Base-by-base conservation (phyloP, 2,797 vertebrate species). In the Anolis apletophallus region DNA sequence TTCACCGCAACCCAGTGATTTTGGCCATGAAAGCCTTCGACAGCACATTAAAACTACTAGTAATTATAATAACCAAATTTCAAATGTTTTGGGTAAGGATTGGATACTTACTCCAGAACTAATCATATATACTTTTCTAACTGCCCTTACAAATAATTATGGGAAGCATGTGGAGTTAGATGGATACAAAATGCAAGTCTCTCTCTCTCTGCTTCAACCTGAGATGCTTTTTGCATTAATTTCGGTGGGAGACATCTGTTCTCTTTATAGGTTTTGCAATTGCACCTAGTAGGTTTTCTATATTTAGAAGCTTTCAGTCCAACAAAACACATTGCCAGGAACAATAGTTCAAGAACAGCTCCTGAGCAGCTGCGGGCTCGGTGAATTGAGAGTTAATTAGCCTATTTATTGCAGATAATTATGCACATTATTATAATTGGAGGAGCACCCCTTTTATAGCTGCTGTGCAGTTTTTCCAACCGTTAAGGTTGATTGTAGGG, bases 371-470 rank as follows among this genome's bases (percentile, higher is more conserved):
- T 89, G 57, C 84, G 83, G 88, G 91, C 78, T 89, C 72, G 88
- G 78, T 83, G 71, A 50, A 80, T 82, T 88, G 88, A 91, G 54
- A 61, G 73, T 83, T 86, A 91, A 92, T 77, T 92, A 85, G 64
- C 72, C 89, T 87, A 57, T 88, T 91, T 91, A 84, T 80, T 84
- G 80, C 83, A 85, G 61, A 55, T 1, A 89, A 83, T 80, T 80
- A 32, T n/a, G 71, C 46, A n/a, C 67, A 81, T 88, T 87, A 40
- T 78, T 89, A 90, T 74, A 90, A 78, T 0, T 88, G 81, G 76
- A 88, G 79, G 87, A 91, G 79, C 87, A 73, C 80, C 75, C 67
- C 64, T 0, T 83, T 5, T 34, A 75, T 81, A 23, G 26, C 80
- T 93, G 84, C 55, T 79, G 11, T 68, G 26, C 46, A 67, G 26